These are phyloP conservation scores for Trachelus iudaicus DNA, from an alignment of 2,888 invertebrate species.

Conservation along the genomic window DNA sequence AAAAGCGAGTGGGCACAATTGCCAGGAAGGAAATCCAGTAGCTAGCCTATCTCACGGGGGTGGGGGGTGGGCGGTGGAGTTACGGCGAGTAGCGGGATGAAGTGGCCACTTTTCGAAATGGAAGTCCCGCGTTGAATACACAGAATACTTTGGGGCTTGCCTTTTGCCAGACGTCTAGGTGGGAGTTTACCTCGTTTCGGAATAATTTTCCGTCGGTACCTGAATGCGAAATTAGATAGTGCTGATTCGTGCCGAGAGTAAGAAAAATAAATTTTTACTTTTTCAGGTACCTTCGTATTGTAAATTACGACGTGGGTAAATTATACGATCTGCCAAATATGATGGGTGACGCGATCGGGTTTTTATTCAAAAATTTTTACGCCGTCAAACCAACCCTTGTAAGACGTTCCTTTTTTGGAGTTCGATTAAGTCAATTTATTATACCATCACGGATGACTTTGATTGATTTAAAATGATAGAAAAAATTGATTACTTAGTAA, in stretches of 20 bases:
- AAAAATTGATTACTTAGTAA: no score
- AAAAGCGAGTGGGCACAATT: conserved; percentile 6
- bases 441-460: no score
- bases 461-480: no score
- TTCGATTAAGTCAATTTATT: no score
- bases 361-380: background rate
- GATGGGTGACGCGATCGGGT: background rate
- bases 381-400: background rate
- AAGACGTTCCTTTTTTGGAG: no score
- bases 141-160: background rate
- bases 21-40: conserved; percentile 49
- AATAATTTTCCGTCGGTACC: background rate
- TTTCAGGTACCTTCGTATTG: background rate
- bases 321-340: background rate
- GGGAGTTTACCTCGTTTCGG: background rate
- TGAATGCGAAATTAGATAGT: background rate
- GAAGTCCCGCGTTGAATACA: background rate
- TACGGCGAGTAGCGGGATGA: conserved; percentile 49
- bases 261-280: background rate
- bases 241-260: background rate
- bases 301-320: background rate
- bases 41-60: background rate
- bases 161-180: background rate
- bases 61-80: background rate
- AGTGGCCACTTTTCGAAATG: conserved; percentile 65